A percentile compares a stretch with the other conserved stretches of the same genome.
Conservation (phyloP, 2,113 vertebrate species). For the Chlamydotis undulata region DNA sequence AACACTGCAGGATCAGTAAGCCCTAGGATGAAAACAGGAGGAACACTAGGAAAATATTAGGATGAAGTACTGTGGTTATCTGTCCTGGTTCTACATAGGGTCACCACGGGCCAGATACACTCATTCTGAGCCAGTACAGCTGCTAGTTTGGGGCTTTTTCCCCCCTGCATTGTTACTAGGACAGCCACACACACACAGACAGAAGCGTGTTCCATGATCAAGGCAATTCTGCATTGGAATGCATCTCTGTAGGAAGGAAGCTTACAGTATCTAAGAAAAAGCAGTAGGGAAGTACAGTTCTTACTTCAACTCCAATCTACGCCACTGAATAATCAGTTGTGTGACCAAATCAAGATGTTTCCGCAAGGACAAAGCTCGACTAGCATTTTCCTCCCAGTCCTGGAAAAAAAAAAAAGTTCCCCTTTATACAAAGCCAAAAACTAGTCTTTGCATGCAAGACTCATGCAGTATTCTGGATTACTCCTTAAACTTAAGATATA, state of each 20-base stretch:
- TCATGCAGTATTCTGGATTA: neutral
- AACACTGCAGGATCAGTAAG: neutral
- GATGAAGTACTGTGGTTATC: neutral
- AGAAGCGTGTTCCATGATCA: neutral
- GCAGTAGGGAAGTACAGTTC: neutral
- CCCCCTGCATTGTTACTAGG: accelerated
- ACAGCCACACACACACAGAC: neutral
- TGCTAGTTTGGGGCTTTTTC: accelerated
- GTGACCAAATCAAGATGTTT: conserved; percentile 89
- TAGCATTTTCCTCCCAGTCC: conserved; percentile 97
- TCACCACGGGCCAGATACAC: neutral
- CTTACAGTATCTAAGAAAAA: neutral
- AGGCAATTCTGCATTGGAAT: neutral
- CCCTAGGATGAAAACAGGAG: neutral
- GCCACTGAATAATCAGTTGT: conserved; percentile 93
- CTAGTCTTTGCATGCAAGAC: neutral
- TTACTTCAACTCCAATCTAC: conserved; percentile 92
- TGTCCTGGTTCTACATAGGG: neutral
- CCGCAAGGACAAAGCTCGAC: conserved; percentile 84
- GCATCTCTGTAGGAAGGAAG: neutral
- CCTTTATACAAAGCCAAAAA: neutral
- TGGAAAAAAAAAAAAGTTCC: conserved; percentile 42
- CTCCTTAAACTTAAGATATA: neutral
- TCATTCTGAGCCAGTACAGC: neutral
- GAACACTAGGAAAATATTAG: neutral